Evolutionary conservation across 2,888 invertebrate genomes (phyloP), one percentile per base, ranked within the genome.

Genomic region (Escarpia spicata): DNA sequence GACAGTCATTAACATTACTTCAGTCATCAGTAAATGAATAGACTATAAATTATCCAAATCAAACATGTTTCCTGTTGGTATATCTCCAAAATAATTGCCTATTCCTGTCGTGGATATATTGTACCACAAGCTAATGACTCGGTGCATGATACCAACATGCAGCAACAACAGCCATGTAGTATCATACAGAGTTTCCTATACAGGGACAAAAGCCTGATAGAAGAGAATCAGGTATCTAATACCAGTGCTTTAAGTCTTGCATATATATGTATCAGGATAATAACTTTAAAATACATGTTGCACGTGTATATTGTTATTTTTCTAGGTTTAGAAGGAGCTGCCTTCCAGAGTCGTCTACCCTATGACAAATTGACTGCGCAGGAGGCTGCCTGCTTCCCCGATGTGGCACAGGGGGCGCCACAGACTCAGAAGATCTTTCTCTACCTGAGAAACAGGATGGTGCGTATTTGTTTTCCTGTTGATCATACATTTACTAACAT

Each of bases 321-420:
- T 92, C 9, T 91, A 93, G 94, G 94, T 19, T 91, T 94, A 31
- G 99, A 99, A 97, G 99, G 99, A 90, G 96, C 96, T 92, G 96
- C 96, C 45, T 96, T 96, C 92, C 96, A 99, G 96, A 99, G 99
- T 94, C 97, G 99, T 90, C 97, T 99, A 96, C 99, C 99, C 0
- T 98, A 98, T 96, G 99, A 99, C 96, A 99, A 99, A 96, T 97
- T 99, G 97, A 99, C 99, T 10, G 98, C 98, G 0, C 97, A 98
- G 75, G 99, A 99, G 97, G 98, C 98, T 0, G 98, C 98, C 92
- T 98, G 98, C 96, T 99, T 99, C 96, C 98, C 98, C 3, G 99
- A 99, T 96, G 97, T 99, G 43, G 98, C 98, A 92, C 98, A 98
- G 93, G 98, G 98, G 26, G 98, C 98, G 0, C 97, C 98, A 90